Evolutionary conservation across 2,113 vertebrate species (phyloP), one percentile per base, ranked within the genome.

Genomic region (Notechis scutatus): DNA sequence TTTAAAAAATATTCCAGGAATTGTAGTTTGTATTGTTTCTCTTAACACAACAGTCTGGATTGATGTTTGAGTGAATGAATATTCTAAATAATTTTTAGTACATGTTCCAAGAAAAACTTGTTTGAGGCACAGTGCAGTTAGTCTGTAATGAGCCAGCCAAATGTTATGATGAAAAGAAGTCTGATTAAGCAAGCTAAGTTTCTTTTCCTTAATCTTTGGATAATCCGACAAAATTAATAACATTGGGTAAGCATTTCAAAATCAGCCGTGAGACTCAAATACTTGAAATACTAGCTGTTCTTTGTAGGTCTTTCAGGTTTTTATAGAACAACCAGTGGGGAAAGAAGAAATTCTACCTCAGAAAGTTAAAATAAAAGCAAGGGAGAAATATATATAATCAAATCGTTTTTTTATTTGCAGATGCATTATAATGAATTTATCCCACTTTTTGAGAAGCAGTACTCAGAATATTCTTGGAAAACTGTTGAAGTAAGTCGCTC

Each of bases 401-500:
- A 12, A 61, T 61, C 6, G 6, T 59, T 26, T 24, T 24, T 26
- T 59, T 7, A 59, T 21, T 92, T 95, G 0, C 85, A 99, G 99
- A 97, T 99, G 29, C 98, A 99, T 94, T 99, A 97, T 29, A 96
- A 99, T 56, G 98, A 99, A 69, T 99, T 99, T 94, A 98, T 99
- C 91, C 98, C 98, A 0, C 97, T 98, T 94, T 99, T 99, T 97
- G 99, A 99, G 97, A 97, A 98, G 81, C 99, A 99, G 54, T 98
- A 99, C 94, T 98, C 98, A 3, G 98, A 98, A n/a, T 96, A 98
- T 94, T 97, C 98, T 9, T 99, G 99, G 99, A 97, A 96, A 88
- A 92, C 92, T 0, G 97, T 99, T 50, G 98, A 99, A 97, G 99
- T 99, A 96, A 96, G 98, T 94, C 29, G 87, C 50, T 9, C 45